Evolutionary conservation across 2,888 invertebrate genomes (phyloP), one percentile per base, ranked within the genome.

Genomic region (Eurois occulta): DNA sequence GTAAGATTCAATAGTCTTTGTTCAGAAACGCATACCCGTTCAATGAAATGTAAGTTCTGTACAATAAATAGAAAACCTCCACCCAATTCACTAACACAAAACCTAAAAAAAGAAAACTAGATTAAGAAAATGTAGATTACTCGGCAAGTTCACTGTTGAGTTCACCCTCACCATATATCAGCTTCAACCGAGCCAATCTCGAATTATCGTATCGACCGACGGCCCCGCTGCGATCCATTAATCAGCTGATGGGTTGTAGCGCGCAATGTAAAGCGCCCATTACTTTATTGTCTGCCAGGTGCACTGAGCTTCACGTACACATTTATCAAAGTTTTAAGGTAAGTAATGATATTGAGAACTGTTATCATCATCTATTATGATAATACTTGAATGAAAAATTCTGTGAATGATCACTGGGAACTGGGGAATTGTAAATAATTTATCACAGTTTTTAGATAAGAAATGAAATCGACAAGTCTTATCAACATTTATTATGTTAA

Each of bases 281-380:
- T 94, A 93, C 91, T 87, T 90, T 93, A 94, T 94, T 94, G 92
- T 93, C 91, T 91, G 90, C 91, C 92, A 94, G 93, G 93, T 93
- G 93, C 89, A 90, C 85, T 80, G 55, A 80, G 83, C 80, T 75
- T 78, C 84, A 86, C 72, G 65, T 73, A 76, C 86, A 91, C 87
- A 91, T 93, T 92, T 91, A 92, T 92, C 91, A 92, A 91, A 88
- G 90, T 90, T 91, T 91, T 85, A 89, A 90, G 79, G 79, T 83
- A 87, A 89, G 89, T 90, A 89, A 90, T 90, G 88, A 86, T 88
- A 89, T 89, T 86, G 90, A 87, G 72, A 79, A 78, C 71, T 68
- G 75, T 58, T 71, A 74, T 84, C 80, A 79, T 85, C 83, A 80
- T 85, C 81, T 75, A 81, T 85, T 81, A 86, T 72, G 69, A 72